Evolutionary conservation across 1,140 invertebrate genomes (phyloP), one percentile per base, ranked within the genome.

Genomic region (Drosophila repletoides): DNA sequence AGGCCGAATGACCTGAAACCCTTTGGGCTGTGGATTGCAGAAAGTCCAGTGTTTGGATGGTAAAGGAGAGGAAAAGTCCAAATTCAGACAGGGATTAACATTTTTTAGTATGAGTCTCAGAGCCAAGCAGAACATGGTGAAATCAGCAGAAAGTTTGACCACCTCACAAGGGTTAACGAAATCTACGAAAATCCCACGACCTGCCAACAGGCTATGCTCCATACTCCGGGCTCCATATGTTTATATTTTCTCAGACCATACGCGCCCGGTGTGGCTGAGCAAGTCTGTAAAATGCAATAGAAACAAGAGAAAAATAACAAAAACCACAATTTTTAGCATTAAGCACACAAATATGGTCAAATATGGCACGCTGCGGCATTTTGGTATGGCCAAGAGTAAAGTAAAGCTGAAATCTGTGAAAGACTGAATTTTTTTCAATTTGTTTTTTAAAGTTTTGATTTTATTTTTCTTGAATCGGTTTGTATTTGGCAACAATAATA

Each of bases 321-420:
- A 3, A 43, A 48, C 51, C 72, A 46, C 61, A 48, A 45, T 65
- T 63, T 63, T 64, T 36, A 38, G 43, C 61, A 56, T 48, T 58
- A 36, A 64, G 49, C 56, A 56, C 71, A 64, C 68, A 63, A 79
- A 81, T 81, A 76, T 81, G 77, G 76, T 83, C 76, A 81, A 81
- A 81, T 81, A 77, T 72, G 76, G 76, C 76, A 81, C 76, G 76
- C 77, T 28, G 77, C 68, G 72, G 76, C 63, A 81, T 81, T 81
- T 53, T 56, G 40, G 76, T 31, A 41, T 24, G 73, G 71, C 38
- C 74, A 63, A 52, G 41, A 71, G 61, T 65, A 65, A 63, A 34
- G n/a, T 34, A 12, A 29, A 49, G 15, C 34, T 21, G 6, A 59
- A 61, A 53, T 41, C 46, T 66, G 43, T 52, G 52, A 66, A 66